Conservation (phyloP, 92 coral and sea anemone genomes). For the Zoanthus solanderi region DNA sequence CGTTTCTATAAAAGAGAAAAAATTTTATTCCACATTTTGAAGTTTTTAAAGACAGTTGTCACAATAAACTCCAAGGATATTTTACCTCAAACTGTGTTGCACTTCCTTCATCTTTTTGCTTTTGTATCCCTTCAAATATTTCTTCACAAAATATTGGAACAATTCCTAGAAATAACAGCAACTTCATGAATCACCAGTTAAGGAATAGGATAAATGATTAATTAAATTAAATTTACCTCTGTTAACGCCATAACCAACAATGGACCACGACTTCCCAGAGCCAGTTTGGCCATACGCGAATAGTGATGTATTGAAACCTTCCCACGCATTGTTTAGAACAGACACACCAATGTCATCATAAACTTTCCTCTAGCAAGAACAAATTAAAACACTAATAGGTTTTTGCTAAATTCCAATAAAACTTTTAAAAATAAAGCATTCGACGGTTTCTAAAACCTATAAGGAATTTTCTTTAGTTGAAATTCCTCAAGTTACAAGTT, state of each 20-base stretch:
- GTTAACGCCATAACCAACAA: slow-evolving; percentile 96
- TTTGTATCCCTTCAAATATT: slow-evolving; percentile 83
- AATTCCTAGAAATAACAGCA: slow-evolving; percentile 70
- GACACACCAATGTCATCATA: slow-evolving; percentile 90
- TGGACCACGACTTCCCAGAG: slow-evolving; percentile 99
- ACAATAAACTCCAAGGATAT: not conserved
- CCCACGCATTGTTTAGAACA: slow-evolving; percentile 94
- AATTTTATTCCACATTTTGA: not conserved
- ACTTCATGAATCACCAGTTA: not conserved
- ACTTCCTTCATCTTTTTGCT: slow-evolving; percentile 79
- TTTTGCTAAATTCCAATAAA: no score
- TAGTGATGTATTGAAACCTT: slow-evolving; percentile 95
- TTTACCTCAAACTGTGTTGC: slow-evolving; percentile 83
- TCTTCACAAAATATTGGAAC: slow-evolving; percentile 97
- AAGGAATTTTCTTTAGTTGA: no score
- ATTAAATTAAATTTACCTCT: slow-evolving; percentile 64
- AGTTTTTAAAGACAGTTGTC: no score
- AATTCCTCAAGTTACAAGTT: no score
- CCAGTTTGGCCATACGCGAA: slow-evolving; percentile 99
- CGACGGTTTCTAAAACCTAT: no score
- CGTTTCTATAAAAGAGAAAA: not conserved
- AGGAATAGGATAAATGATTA: no score
- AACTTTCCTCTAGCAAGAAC: slow-evolving; percentile 74
- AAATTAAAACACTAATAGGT: not conserved
- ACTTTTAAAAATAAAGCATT: no score